Conservation (phyloP, 2,888 invertebrate species). For the Parascotia fuliginaria region DNA sequence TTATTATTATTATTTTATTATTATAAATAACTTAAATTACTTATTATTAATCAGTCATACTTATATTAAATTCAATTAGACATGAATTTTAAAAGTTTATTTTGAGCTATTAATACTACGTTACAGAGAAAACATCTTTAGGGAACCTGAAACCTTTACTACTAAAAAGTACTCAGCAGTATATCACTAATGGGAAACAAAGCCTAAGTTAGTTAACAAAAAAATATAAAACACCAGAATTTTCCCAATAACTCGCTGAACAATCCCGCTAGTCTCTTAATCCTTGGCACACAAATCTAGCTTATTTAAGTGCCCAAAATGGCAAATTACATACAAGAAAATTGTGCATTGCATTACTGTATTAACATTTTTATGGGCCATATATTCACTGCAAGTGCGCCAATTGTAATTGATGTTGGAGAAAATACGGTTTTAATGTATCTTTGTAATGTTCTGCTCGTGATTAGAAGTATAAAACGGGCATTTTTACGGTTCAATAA, state of each 20-base stretch:
- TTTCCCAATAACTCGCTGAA: background rate
- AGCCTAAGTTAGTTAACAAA: background rate
- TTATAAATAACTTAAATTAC: no score
- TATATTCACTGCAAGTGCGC: slow-evolving; percentile 73
- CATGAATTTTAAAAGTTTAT: no score
- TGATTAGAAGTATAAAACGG: slow-evolving; percentile 49
- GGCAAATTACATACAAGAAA: slow-evolving; percentile 83
- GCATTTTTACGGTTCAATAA: no score
- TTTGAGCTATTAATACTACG: no score
- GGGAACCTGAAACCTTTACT: no score
- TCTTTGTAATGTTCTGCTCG: slow-evolving; percentile 56
- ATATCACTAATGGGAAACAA: background rate
- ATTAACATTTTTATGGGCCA: slow-evolving; percentile 84
- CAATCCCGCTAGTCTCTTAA: slow-evolving; percentile 14
- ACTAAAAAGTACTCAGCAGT: no score
- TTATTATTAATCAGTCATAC: no score
- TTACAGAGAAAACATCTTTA: no score
- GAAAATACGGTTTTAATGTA: slow-evolving; percentile 70
- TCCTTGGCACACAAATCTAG: slow-evolving; percentile 36
- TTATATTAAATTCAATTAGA: no score
- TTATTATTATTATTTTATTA: no score
- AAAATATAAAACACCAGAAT: background rate
- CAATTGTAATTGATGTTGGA: slow-evolving; percentile 71
- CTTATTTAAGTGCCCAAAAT: slow-evolving; percentile 75
- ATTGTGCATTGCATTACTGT: slow-evolving; percentile 82